A percentile compares a stretch with the other conserved stretches of the same genome.
Evolutionary conservation across 2,113 vertebrate genomes (phyloP).

Genomic region (Martes martes): DNA sequence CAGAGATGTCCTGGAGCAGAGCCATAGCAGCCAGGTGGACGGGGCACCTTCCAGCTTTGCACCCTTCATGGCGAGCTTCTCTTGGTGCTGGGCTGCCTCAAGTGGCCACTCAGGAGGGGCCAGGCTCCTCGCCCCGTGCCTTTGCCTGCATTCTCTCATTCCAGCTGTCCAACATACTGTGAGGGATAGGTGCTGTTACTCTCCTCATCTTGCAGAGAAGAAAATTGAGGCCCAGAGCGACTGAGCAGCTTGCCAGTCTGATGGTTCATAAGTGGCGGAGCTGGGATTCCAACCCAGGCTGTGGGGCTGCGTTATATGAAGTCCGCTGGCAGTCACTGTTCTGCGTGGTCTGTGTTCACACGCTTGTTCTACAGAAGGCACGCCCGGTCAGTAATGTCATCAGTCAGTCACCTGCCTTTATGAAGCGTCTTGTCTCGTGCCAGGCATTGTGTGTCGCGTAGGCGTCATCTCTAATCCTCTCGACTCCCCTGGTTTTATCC

Average conservation of each 20-base stretch:
- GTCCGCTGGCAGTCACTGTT: rapidly evolving
- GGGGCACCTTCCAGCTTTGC: background rate
- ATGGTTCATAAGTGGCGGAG: background rate
- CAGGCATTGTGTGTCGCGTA: background rate
- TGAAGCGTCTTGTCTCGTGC: rapidly evolving
- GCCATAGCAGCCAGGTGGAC: background rate
- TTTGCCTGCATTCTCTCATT: background rate
- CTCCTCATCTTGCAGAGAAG: background rate
- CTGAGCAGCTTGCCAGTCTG: background rate
- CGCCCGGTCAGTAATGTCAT: background rate
- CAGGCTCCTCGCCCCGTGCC: rapidly evolving
- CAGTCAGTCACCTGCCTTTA: background rate
- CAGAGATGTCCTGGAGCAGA: background rate
- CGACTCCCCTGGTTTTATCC: background rate
- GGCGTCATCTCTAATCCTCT: background rate
- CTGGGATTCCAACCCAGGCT: background rate
- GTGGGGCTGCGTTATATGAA: background rate
- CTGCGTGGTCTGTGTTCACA: background rate
- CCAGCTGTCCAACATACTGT: background rate
- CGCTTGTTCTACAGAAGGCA: background rate
- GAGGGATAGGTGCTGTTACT: background rate
- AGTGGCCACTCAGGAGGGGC: background rate
- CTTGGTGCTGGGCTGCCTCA: background rate
- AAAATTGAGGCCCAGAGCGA: background rate
- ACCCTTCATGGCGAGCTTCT: background rate